phyloP scores from a whole-genome alignment of 2,888 invertebrate species.

The Acanthoscelides obtectus region DNA sequence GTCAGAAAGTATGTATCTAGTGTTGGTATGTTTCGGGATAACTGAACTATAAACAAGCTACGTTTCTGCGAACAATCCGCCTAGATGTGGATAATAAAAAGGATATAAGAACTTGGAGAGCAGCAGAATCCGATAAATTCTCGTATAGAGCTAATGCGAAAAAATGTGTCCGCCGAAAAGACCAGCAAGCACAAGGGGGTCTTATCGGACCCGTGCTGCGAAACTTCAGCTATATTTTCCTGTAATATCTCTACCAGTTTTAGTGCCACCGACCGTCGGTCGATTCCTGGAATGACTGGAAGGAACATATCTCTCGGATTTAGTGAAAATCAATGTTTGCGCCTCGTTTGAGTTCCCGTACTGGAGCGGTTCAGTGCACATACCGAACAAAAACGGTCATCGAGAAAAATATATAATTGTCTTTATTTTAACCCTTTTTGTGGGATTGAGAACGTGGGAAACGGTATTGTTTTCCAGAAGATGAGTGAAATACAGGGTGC shows the following conservation, averaged over 20 bases:
- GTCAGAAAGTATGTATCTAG: no score
- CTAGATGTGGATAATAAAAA: background rate
- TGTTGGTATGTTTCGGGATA: no score
- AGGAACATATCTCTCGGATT: background rate
- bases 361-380: background rate
- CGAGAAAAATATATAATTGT: background rate
- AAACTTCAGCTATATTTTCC: background rate
- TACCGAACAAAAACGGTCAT: background rate
- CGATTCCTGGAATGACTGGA: background rate
- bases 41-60: no score
- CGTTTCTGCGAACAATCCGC: background rate
- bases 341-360: background rate
- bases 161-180: background rate
- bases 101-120: background rate
- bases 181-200: background rate
- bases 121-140: background rate
- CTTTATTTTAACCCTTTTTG: background rate
- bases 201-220: background rate
- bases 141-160: background rate
- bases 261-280: no score
- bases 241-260: background rate
- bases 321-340: background rate
- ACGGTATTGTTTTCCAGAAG: no score
- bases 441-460: no score
- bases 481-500: no score